These are phyloP conservation scores for Andrena fulva DNA, from an alignment of 2,888 invertebrate species.

Conservation along the genomic window DNA sequence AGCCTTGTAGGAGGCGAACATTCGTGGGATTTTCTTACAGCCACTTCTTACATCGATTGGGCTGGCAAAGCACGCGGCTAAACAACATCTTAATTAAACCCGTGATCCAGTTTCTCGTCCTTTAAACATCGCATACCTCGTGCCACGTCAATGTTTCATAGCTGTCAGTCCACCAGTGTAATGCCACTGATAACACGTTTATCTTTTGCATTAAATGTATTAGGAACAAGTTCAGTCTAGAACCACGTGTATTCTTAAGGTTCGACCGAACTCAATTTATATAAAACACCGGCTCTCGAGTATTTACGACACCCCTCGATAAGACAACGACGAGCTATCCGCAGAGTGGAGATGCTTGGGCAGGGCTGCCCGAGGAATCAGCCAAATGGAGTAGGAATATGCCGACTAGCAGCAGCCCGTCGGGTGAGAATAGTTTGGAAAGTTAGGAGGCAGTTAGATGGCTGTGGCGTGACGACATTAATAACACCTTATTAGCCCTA, in stretches of 20 bases:
- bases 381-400: conserved; percentile 58
- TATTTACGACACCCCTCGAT: conserved; percentile 28
- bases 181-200: not conserved
- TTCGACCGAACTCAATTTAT: conserved; percentile 10
- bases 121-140: not conserved
- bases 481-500: conserved; percentile 79
- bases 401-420: conserved; percentile 46
- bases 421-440: conserved; percentile 72
- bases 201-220: not conserved
- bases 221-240: not conserved
- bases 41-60: conserved; percentile 28
- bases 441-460: conserved; percentile 73
- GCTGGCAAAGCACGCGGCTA: not conserved
- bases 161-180: not conserved
- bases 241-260: not conserved
- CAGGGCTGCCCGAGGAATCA: conserved; percentile 54
- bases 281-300: not conserved
- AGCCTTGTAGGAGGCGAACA: conserved; percentile 39
- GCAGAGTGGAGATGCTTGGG: conserved; percentile 16
- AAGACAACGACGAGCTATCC: conserved; percentile 27
- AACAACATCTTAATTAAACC: conserved; percentile 52
- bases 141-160: not conserved
- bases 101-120: conserved; percentile 14
- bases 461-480: conserved; percentile 76
- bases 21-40: conserved; percentile 34